phyloP scores from a whole-genome alignment of 2,888 invertebrate genomes.

The Agriopis leucophaearia region DNA sequence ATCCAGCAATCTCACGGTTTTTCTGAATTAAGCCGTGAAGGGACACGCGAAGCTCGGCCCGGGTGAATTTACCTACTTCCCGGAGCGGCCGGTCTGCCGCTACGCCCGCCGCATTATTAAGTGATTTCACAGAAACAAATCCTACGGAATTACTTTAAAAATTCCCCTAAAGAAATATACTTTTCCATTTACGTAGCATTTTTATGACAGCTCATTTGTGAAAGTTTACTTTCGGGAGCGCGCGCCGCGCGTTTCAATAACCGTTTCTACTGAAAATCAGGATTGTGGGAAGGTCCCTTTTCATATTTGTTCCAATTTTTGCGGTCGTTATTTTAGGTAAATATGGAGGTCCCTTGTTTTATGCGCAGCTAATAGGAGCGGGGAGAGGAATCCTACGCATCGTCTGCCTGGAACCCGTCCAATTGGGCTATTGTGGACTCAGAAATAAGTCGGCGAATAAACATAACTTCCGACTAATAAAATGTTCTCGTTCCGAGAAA shows the following conservation, averaged over 20 bases:
- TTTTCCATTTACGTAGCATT: conserved; percentile 51
- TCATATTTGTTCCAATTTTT: conserved; percentile 41
- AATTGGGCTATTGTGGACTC: conserved; percentile 28
- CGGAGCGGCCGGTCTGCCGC: conserved; percentile 44
- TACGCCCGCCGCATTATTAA: conserved; percentile 70
- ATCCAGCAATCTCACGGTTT: conserved; percentile 76
- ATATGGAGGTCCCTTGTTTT: conserved; percentile 29
- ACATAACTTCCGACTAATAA: conserved; percentile 22
- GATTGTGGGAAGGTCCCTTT: conserved; percentile 33
- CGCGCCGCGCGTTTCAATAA: conserved; percentile 36
- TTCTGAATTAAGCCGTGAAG: conserved; percentile 79
- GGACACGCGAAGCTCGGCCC: conserved; percentile 69
- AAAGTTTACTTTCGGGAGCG: conserved; percentile 53
- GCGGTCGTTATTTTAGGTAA: conserved; percentile 40
- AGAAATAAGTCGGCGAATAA: conserved; percentile 25
- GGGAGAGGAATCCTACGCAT: conserved; percentile 25
- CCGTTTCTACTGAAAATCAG: conserved; percentile 37
- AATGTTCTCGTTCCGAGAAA: conserved; percentile 7
- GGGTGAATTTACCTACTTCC: conserved; percentile 66
- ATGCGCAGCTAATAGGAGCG: conserved; percentile 32
- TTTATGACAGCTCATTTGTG: conserved; percentile 59
- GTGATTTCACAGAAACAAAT: conserved; percentile 75
- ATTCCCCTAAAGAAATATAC: conserved; percentile 55
- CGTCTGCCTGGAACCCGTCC: conserved; percentile 32
- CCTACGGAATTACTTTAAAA: conserved; percentile 64